A percentile compares a stretch with the other conserved stretches of the same genome.
Conservation (phyloP, 2,113 vertebrate species). For the Sula dactylatra region DNA sequence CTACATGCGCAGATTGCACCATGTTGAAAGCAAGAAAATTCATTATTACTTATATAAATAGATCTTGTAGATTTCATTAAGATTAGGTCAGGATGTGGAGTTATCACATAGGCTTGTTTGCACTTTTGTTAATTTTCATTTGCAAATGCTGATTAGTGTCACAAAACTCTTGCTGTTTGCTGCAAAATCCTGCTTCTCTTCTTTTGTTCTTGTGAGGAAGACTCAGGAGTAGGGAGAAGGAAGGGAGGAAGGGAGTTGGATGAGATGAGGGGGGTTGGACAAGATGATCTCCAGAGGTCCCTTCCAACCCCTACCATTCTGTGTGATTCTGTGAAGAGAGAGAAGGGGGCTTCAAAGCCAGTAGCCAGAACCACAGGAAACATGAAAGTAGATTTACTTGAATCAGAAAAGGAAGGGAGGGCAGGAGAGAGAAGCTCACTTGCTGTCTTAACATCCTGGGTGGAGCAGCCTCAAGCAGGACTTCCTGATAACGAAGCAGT, state of each 20-base stretch:
- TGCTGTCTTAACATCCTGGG: neutral
- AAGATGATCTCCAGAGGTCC: no score
- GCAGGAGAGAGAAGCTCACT: neutral
- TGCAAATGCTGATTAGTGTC: slow-evolving; percentile 60
- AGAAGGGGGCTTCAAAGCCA: slow-evolving; percentile 16
- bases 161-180: slow-evolving; percentile 39
- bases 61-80: slow-evolving; percentile 75
- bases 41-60: slow-evolving; percentile 71
- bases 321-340: neutral
- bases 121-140: slow-evolving; percentile 71
- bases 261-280: no score
- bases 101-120: slow-evolving; percentile 67
- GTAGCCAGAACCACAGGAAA: neutral
- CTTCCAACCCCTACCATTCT: no score
- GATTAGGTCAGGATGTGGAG: slow-evolving; percentile 62
- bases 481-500: neutral
- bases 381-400: neutral
- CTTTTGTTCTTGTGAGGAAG: slow-evolving; percentile 5
- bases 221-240: neutral
- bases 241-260: neutral
- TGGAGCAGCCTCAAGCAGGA: neutral
- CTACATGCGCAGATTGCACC: slow-evolving; percentile 44
- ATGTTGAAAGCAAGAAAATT: slow-evolving; percentile 43
- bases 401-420: neutral
- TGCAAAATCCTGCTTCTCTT: slow-evolving; percentile 2